phyloP scores from a whole-genome alignment of 2,888 invertebrate species.

The Leptinotarsa tumamoca region DNA sequence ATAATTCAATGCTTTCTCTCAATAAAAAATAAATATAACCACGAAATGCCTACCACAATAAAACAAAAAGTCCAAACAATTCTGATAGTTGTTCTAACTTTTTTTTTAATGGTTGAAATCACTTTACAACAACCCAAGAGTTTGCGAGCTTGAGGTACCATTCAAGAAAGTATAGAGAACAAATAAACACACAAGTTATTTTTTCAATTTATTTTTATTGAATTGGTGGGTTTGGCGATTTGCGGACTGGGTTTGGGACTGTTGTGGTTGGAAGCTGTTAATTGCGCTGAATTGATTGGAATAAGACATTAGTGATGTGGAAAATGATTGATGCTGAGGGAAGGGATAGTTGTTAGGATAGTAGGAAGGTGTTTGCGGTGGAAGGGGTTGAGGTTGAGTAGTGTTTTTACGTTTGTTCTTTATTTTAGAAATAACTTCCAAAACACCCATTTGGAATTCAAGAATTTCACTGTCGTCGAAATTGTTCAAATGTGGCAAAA shows the following conservation, averaged over 20 bases:
- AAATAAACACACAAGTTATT: slow-evolving; percentile 2
- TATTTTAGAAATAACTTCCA: too few relatives aligned
- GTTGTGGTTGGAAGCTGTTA: slow-evolving; percentile 25
- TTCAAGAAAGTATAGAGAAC: slow-evolving; percentile 5
- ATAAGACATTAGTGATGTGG: slow-evolving; percentile 25
- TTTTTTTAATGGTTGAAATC: not conserved
- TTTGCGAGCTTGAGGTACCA: not conserved
- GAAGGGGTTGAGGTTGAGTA: too few relatives aligned
- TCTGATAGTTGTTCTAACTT: not conserved
- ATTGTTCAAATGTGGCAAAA: too few relatives aligned
- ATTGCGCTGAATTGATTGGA: slow-evolving; percentile 24
- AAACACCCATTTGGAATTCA: too few relatives aligned
- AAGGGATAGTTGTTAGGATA: too few relatives aligned
- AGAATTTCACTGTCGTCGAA: too few relatives aligned
- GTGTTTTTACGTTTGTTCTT: too few relatives aligned
- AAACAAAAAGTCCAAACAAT: not conserved
- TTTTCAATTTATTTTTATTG: not conserved
- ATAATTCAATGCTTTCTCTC: slow-evolving; percentile 1
- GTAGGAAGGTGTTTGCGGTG: too few relatives aligned
- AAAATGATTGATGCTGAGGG: not conserved
- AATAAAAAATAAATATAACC: not conserved
- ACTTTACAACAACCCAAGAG: not conserved
- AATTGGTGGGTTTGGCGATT: slow-evolving; percentile 22
- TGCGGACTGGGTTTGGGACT: slow-evolving; percentile 25
- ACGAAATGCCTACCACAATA: not conserved